A percentile compares a stretch with the other conserved stretches of the same genome.
Conservation (phyloP, 2,797 vertebrate genomes). For the Chaenodraco wilsoni region DNA sequence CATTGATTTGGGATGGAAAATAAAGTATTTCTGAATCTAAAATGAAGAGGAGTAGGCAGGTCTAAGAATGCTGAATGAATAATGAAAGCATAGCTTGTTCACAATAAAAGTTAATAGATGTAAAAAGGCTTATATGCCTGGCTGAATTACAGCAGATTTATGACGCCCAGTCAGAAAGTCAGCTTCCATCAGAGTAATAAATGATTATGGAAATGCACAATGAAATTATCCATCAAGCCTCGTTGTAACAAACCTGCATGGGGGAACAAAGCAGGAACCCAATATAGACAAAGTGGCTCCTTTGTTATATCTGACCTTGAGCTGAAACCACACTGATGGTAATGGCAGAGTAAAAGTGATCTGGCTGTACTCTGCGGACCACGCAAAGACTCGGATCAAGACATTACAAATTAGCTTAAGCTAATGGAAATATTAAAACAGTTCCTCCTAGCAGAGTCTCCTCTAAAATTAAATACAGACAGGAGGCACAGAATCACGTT, state of each 20-base stretch:
- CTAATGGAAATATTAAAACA: conserved; percentile 23
- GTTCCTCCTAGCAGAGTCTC: conserved; percentile 1
- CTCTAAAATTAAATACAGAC: conserved; percentile 4
- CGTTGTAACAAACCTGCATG: conserved; percentile 20
- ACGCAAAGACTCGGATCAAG: conserved; percentile 39
- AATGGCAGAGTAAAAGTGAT: conserved; percentile 31
- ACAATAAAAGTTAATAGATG: not conserved
- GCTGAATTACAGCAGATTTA: conserved; percentile 19
- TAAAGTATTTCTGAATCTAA: not conserved
- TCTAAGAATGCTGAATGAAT: not conserved
- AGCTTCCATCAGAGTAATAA: conserved; percentile 26
- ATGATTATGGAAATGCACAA: conserved; percentile 25
- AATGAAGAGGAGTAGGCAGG: not conserved
- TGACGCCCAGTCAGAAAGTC: conserved; percentile 13
- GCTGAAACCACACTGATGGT: conserved; percentile 42
- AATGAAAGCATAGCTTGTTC: not conserved
- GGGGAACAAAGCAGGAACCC: conserved; percentile 32
- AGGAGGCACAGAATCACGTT: not conserved
- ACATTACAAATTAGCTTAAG: conserved; percentile 30
- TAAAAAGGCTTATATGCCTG: not conserved
- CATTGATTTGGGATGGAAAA: not conserved
- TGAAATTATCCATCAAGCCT: conserved; percentile 14
- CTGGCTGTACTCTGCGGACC: conserved; percentile 16
- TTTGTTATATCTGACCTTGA: conserved; percentile 23
- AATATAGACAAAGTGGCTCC: conserved; percentile 46